Evolutionary conservation across 2,113 vertebrate species (phyloP).

Genomic region (Sula dactylatra): DNA sequence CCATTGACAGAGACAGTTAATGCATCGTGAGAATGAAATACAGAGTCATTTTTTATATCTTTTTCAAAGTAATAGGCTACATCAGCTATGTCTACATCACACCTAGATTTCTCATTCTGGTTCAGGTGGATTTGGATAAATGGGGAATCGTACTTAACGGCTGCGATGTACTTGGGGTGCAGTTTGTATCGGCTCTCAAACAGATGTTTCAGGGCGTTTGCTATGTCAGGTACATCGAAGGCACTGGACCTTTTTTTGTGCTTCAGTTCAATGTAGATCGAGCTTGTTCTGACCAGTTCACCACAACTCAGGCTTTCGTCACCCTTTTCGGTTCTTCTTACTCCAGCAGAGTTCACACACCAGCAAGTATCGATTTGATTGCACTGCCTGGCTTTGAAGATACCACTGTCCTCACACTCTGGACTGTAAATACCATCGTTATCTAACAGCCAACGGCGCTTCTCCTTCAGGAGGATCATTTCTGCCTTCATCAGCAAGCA

Average conservation of each 20-base stretch:
- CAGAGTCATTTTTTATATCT: slow-evolving; percentile 78
- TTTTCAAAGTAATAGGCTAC: slow-evolving; percentile 88
- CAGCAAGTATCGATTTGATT: slow-evolving; percentile 81
- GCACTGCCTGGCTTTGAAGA: slow-evolving; percentile 86
- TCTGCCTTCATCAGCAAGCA: slow-evolving; percentile 85
- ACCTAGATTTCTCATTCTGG: slow-evolving; percentile 32
- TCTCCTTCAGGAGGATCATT: slow-evolving; percentile 33
- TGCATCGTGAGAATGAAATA: slow-evolving; percentile 24
- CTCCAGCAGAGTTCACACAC: slow-evolving; percentile 87
- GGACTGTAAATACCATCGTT: slow-evolving; percentile 86
- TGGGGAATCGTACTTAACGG: slow-evolving; percentile 70
- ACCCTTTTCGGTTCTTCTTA: slow-evolving; percentile 81
- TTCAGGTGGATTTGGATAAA: slow-evolving; percentile 75
- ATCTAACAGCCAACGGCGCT: slow-evolving; percentile 62
- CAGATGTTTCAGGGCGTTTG: not conserved
- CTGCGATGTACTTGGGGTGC: not conserved
- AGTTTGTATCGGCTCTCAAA: slow-evolving; percentile 73
- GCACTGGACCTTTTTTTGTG: slow-evolving; percentile 34
- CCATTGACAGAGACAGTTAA: slow-evolving; percentile 50
- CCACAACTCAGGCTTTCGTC: slow-evolving; percentile 74
- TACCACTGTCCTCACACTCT: slow-evolving; percentile 70
- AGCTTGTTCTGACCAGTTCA: slow-evolving; percentile 78
- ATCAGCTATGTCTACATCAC: slow-evolving; percentile 65
- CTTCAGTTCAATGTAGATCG: slow-evolving; percentile 61
- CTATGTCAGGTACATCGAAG: not conserved